A percentile compares a stretch with the other conserved stretches of the same genome.
Conservation (phyloP, 2,797 vertebrate genomes). For the Manis pentadactyla region DNA sequence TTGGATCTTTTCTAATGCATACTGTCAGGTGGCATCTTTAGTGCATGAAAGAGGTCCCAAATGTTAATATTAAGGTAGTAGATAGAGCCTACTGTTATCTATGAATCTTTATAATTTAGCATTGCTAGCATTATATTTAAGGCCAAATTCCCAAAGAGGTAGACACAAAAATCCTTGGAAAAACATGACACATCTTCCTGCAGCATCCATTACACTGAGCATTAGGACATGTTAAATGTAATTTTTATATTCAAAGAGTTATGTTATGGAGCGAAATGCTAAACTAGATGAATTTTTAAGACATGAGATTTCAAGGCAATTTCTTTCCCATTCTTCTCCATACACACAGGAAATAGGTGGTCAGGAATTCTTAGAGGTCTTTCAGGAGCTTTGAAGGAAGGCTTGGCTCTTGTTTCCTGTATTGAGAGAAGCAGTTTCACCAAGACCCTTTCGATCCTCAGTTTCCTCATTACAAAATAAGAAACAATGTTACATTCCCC, state of each 20-base stretch:
- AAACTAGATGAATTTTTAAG: not conserved
- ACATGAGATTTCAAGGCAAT: not conserved
- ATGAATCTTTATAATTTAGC: not conserved
- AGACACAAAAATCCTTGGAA: not conserved
- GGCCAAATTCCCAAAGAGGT: not conserved
- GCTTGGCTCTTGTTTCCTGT: not conserved
- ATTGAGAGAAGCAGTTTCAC: not conserved
- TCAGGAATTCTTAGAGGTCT: not conserved
- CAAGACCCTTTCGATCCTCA: not conserved
- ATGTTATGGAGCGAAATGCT: not conserved
- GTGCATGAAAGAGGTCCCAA: not conserved
- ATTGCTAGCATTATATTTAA: not conserved
- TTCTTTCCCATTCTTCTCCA: not conserved
- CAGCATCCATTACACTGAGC: not conserved
- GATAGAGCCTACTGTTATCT: not conserved
- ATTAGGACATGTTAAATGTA: not conserved
- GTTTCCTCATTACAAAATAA: not conserved
- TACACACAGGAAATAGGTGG: not conserved
- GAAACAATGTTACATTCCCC: not conserved
- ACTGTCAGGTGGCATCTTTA: slow-evolving; percentile 24
- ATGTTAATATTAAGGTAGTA: not conserved
- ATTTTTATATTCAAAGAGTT: not conserved
- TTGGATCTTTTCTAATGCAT: not conserved
- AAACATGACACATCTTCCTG: not conserved
- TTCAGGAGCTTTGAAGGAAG: not conserved